Conservation (phyloP, 2,797 vertebrate genomes). For the Rhodeus uyekii region DNA sequence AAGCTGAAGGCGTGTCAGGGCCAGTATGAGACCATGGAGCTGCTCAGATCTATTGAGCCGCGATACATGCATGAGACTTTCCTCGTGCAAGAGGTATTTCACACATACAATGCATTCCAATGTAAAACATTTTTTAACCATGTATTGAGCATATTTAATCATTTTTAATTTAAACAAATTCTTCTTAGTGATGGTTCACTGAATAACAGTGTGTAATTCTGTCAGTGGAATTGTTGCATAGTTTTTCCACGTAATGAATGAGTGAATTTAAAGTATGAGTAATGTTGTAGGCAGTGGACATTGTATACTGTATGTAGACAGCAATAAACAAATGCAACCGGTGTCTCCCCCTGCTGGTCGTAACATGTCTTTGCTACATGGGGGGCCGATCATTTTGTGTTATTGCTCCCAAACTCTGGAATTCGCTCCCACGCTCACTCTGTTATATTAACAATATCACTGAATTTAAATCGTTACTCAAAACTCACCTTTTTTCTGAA, state of each 20-base stretch:
- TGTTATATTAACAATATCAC: no score
- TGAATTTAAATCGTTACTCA: no score
- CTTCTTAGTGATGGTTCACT: background rate
- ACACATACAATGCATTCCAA: background rate
- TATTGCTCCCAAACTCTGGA: no score
- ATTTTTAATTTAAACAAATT: no score
- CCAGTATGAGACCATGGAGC: slow-evolving; percentile 94
- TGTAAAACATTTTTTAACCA: no score
- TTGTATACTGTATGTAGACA: background rate
- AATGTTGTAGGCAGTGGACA: background rate
- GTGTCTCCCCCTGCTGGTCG: background rate
- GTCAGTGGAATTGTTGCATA: background rate
- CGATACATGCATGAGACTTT: slow-evolving; percentile 91
- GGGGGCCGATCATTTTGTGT: no score
- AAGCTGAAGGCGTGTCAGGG: slow-evolving; percentile 90
- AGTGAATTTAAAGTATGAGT: background rate
- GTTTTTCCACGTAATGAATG: background rate
- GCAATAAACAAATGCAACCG: background rate
- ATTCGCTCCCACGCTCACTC: no score
- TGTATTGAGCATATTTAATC: background rate
- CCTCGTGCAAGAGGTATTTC: slow-evolving; percentile 86
- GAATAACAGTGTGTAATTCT: background rate
- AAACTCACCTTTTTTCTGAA: no score
- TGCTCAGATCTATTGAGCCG: slow-evolving; percentile 82
- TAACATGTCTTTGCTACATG: background rate